A percentile compares a stretch with the other conserved stretches of the same genome.
phyloP scores from a whole-genome alignment of 2,888 invertebrate species.

The Drosophila tripunctata region DNA sequence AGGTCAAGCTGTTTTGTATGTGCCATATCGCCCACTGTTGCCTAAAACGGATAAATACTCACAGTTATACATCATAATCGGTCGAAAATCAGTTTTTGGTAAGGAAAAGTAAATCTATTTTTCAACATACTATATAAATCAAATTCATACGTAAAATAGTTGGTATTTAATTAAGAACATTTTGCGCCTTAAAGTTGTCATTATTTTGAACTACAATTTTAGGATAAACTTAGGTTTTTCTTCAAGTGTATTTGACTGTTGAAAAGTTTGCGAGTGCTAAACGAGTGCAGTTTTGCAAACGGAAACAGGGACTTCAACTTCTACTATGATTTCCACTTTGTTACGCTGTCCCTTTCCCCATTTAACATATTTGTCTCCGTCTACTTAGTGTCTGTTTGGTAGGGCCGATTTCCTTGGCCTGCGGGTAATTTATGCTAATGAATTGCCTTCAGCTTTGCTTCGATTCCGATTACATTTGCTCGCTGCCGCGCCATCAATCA shows the following conservation, averaged over 20 bases:
- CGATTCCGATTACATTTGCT: slow-evolving; percentile 33
- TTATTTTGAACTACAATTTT: no score
- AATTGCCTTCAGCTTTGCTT: slow-evolving; percentile 42
- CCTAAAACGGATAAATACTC: no score
- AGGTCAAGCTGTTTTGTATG: no score
- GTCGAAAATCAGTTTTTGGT: no score
- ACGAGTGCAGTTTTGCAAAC: slow-evolving; percentile 28
- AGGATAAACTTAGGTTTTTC: neutral
- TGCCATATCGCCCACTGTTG: no score
- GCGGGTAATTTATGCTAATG: slow-evolving; percentile 71
- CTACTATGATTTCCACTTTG: neutral
- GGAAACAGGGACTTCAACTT: slow-evolving; percentile 12
- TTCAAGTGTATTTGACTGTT: neutral
- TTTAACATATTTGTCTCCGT: no score
- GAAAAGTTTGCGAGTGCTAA: slow-evolving; percentile 1
- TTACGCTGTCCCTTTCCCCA: neutral
- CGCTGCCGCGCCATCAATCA: slow-evolving; percentile 59
- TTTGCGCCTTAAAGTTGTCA: no score
- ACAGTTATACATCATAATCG: no score
- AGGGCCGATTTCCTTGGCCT: slow-evolving; percentile 11
- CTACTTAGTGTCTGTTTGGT: neutral
- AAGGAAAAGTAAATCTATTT: no score
- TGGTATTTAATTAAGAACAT: no score
- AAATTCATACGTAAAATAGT: no score
- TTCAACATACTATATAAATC: no score